These are phyloP conservation scores for Crioceris asparagi DNA, from an alignment of 2,888 invertebrate species.

Conservation along the genomic window DNA sequence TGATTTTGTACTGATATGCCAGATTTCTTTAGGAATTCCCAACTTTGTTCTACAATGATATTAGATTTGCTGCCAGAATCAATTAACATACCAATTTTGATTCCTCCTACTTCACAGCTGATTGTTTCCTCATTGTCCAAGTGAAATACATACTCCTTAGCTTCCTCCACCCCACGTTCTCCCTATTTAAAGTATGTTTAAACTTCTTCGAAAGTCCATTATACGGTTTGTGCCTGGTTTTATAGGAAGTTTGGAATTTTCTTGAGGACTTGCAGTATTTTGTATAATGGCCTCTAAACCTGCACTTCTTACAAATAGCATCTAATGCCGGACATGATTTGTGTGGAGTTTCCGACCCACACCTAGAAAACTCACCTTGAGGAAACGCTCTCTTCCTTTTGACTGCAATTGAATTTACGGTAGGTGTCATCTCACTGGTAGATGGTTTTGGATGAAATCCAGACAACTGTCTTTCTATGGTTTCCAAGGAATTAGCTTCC, in stretches of 20 bases:
- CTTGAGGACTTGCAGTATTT: neutral
- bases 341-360: neutral
- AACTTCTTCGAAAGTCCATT: neutral
- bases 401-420: too few relatives aligned
- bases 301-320: slow-evolving; percentile 3
- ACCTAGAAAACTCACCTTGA: too few relatives aligned
- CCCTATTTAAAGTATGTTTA: too few relatives aligned
- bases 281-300: slow-evolving; percentile 1
- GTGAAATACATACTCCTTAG: slow-evolving; percentile 1
- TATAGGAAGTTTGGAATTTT: neutral
- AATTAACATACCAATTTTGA: slow-evolving; percentile 11
- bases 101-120: slow-evolving; percentile 13
- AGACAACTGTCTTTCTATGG: slow-evolving; percentile 10
- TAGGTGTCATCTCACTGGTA: too few relatives aligned
- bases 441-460: slow-evolving; percentile 4
- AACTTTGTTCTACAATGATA: slow-evolving; percentile 15
- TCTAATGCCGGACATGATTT: slow-evolving; percentile 4
- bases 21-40: slow-evolving; percentile 12
- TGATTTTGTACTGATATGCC: slow-evolving; percentile 11
- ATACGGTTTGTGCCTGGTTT: neutral
- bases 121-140: neutral
- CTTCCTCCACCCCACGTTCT: slow-evolving; percentile 1
- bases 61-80: slow-evolving; percentile 22
- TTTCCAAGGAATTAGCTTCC: slow-evolving; percentile 13
- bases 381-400: too few relatives aligned